These are phyloP conservation scores for Acridotheres tristis DNA, from an alignment of 2,797 vertebrate genomes.

Conservation along the genomic window DNA sequence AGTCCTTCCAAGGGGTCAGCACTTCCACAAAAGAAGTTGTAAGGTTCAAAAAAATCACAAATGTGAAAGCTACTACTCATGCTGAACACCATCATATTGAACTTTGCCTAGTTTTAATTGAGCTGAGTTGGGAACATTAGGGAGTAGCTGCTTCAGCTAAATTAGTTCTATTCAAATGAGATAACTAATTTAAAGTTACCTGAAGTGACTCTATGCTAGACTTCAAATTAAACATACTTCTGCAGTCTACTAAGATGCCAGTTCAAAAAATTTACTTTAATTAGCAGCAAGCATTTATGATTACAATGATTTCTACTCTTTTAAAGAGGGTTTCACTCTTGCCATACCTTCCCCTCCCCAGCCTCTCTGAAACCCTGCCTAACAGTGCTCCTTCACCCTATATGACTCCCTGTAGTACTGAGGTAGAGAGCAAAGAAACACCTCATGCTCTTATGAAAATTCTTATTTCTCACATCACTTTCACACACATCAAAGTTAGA, in stretches of 20 bases:
- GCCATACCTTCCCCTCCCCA: neutral
- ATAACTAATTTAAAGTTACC: constrained; percentile 45
- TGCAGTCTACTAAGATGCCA: neutral
- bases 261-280: neutral
- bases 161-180: constrained; percentile 30
- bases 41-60: neutral
- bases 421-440: neutral
- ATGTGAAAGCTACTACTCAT: neutral
- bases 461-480: neutral
- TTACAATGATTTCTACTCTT: neutral
- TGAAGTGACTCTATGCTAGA: neutral
- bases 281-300: neutral
- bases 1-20: neutral
- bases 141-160: constrained; percentile 14
- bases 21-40: neutral
- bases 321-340: neutral
- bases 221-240: neutral
- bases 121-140: neutral
- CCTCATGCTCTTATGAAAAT: neutral
- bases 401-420: neutral
- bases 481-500: neutral
- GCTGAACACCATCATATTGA: neutral
- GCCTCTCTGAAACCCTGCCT: neutral
- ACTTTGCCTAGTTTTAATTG: neutral
- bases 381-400: neutral